Base-by-base conservation (phyloP, 2,113 vertebrate species). In the Pontoporia blainvillei region DNA sequence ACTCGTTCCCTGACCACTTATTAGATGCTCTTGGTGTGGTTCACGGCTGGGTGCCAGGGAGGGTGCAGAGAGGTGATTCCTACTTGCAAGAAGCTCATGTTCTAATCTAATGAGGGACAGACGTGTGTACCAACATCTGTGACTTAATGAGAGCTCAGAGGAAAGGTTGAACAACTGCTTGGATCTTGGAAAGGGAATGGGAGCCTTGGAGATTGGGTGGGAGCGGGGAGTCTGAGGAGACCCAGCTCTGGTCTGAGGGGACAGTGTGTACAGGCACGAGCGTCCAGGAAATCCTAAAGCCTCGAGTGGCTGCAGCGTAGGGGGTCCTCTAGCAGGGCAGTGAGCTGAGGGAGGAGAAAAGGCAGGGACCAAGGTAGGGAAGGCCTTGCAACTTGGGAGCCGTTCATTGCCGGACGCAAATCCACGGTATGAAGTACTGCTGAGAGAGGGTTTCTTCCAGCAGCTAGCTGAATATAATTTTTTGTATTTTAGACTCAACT, bases 401-500 rank as follows among this genome's bases (percentile, higher is more conserved):
- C 18, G 3, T 17, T 44, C 11, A 15, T 52, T 64, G 52, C 36
- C 14, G 10, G 69, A 57, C 44, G 82, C 84, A 31, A 0, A 52
- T 8, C 14, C 2, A 0, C 34, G 14, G 29, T 5, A 7, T 1
- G 66, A 44, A 41, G 52, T 14, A 2, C 5, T 54, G 4, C 87
- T 7, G 34, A 59, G 34, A 71, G 15, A 84, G 18, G 27, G 36
- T 73, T 75, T 79, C 97, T 93, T 79, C 36, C 78, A 86, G 62
- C 44, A 69, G 72, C 67, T 94, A 59, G 75, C 90, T 91, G 76
- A 66, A 64, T 59, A 41, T 71, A 5, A 66, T 95, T 97, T 84
- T 91, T 81, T 91, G 83, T 83, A 41, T 90, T 95, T 98, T 83
- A 73, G 92, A 91, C 44, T 86, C 79, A 46, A 67, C 12, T 69